These are phyloP conservation scores for Amiota communis DNA, from an alignment of 2,888 invertebrate species.

Conservation along the genomic window DNA sequence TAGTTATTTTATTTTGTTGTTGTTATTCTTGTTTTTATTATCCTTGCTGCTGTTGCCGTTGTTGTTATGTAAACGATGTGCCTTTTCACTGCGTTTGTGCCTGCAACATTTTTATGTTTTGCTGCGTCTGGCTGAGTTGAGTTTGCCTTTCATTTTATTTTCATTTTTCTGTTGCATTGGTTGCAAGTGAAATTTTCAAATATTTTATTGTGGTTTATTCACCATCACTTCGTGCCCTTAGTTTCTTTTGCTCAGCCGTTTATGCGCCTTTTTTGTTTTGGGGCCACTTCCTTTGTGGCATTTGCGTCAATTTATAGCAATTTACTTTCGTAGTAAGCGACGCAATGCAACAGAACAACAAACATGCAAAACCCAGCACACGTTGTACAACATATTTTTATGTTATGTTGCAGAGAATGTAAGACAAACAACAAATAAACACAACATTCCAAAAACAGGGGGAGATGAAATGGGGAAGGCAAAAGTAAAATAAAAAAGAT, in stretches of 20 bases:
- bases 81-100: too few relatives aligned
- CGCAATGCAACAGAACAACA: background rate
- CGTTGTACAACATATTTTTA: background rate
- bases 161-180: background rate
- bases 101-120: too few relatives aligned
- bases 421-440: background rate
- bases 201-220: slow-evolving; percentile 15
- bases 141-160: background rate
- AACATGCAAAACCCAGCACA: background rate
- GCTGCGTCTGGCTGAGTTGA: too few relatives aligned
- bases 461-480: background rate
- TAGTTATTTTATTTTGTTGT: too few relatives aligned
- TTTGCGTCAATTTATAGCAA: slow-evolving; percentile 20
- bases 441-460: background rate
- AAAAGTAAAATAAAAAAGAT: background rate
- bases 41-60: too few relatives aligned
- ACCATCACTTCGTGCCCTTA: background rate
- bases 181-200: slow-evolving; percentile 13
- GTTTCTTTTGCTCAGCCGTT: background rate
- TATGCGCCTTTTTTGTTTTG: background rate
- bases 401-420: background rate
- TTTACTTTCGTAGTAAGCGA: background rate
- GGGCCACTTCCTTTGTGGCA: slow-evolving; percentile 6
- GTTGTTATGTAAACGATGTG: too few relatives aligned
- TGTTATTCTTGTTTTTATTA: too few relatives aligned